Conservation (phyloP, 2,113 vertebrate genomes). For the Etia nguti region DNA sequence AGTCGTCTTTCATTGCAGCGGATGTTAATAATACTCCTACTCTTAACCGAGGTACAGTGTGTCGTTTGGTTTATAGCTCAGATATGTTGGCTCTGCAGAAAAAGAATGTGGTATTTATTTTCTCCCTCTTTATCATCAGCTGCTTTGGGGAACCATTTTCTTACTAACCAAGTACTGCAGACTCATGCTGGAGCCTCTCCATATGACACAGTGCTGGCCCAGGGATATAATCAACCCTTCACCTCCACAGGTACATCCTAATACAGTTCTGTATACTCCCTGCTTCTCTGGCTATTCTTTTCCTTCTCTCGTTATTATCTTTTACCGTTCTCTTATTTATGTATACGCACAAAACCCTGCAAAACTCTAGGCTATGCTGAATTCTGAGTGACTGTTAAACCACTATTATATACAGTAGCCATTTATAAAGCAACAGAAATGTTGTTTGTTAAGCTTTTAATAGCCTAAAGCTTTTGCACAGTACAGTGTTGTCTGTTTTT, state of each 20-base stretch:
- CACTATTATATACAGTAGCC: not conserved
- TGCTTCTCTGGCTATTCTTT: not conserved
- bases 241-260: slow-evolving; percentile 76
- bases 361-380: not conserved
- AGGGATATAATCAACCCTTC: slow-evolving; percentile 87
- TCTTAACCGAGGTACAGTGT: slow-evolving; percentile 82
- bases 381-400: not conserved
- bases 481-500: not conserved
- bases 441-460: not conserved
- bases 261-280: not conserved
- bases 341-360: not conserved
- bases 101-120: not conserved
- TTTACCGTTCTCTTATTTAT: not conserved
- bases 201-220: slow-evolving; percentile 88
- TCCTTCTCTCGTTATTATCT: not conserved
- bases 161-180: slow-evolving; percentile 88
- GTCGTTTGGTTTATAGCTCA: not conserved
- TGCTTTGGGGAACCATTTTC: slow-evolving; percentile 88
- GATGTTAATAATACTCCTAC: slow-evolving; percentile 90
- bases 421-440: not conserved
- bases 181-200: slow-evolving; percentile 86
- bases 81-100: not conserved
- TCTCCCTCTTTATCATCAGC: slow-evolving; percentile 57
- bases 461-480: not conserved
- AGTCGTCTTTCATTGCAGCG: slow-evolving; percentile 90